phyloP scores from a whole-genome alignment of 2,113 vertebrate species.

The Herpetotheres cachinnans region DNA sequence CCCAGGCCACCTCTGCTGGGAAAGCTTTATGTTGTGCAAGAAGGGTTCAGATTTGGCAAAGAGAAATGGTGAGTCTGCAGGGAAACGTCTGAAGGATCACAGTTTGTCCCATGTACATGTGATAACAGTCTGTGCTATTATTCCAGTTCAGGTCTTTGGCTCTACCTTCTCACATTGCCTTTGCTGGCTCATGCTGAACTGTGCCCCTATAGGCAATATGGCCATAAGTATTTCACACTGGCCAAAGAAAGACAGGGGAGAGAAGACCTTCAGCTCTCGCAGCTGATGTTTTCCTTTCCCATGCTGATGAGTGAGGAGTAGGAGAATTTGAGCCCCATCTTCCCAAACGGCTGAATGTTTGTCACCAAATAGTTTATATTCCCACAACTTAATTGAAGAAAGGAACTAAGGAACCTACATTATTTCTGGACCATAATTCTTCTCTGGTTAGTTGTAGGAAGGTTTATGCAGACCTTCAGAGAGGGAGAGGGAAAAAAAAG shows the following conservation, averaged over 20 bases:
- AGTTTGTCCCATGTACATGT: background rate
- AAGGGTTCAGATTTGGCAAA: constrained; percentile 19
- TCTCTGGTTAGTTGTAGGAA: background rate
- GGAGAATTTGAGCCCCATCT: background rate
- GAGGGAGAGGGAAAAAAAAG: too few species aligned
- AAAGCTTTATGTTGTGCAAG: constrained; percentile 28
- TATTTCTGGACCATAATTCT: background rate
- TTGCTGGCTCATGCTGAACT: background rate
- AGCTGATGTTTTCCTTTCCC: background rate
- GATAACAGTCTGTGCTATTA: background rate
- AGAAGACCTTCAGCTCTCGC: background rate
- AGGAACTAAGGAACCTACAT: background rate
- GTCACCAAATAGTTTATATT: background rate
- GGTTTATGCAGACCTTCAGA: background rate
- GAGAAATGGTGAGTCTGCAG: background rate
- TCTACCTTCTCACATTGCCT: background rate
- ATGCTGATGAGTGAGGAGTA: background rate
- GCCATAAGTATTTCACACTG: background rate
- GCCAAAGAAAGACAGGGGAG: background rate
- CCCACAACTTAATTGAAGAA: background rate
- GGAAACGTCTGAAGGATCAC: background rate
- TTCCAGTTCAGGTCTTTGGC: background rate
- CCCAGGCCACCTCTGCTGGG: constrained; percentile 34
- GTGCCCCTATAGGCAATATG: background rate
- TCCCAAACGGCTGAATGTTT: background rate